A percentile compares a stretch with the other conserved stretches of the same genome.
Conservation (phyloP, 2,888 invertebrate species). For the Bursaphelenchus okinawaensis region DNA sequence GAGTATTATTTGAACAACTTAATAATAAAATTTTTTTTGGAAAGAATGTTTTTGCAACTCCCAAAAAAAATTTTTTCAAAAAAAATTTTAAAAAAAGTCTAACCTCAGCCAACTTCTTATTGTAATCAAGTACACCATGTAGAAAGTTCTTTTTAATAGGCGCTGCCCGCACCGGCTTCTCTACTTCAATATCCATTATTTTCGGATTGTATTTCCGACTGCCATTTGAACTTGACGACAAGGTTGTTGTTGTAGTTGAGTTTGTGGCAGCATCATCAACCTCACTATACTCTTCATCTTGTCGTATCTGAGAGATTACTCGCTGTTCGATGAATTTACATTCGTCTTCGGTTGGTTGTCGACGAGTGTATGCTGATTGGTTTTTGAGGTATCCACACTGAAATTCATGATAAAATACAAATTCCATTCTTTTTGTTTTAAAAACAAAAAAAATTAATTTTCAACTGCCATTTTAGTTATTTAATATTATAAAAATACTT, state of each 20-base stretch:
- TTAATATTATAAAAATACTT: neutral
- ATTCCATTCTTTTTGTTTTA: too few relatives aligned
- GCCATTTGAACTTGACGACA: neutral
- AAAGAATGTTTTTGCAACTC: too few relatives aligned
- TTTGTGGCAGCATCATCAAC: conserved; percentile 8
- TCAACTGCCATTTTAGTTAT: too few relatives aligned
- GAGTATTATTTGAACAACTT: too few relatives aligned
- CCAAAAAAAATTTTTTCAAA: too few relatives aligned
- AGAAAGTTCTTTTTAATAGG: neutral
- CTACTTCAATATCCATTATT: neutral
- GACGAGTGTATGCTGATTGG: conserved; percentile 11
- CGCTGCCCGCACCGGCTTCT: neutral
- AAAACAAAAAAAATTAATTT: too few relatives aligned
- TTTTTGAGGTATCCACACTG: conserved; percentile 11
- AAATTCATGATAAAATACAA: too few relatives aligned
- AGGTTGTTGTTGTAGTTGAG: neutral
- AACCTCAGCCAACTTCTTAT: conserved; percentile 1
- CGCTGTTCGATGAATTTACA: conserved; percentile 17
- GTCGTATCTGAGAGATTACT: neutral
- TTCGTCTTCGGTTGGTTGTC: conserved; percentile 7
- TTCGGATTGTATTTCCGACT: neutral
- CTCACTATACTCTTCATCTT: neutral
- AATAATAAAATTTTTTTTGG: too few relatives aligned
- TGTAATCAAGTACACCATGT: conserved; percentile 6
- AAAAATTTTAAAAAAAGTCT: too few relatives aligned